Evolutionary conservation across 2,888 invertebrate species (phyloP).

Genomic region (Standfussiana lucernea): DNA sequence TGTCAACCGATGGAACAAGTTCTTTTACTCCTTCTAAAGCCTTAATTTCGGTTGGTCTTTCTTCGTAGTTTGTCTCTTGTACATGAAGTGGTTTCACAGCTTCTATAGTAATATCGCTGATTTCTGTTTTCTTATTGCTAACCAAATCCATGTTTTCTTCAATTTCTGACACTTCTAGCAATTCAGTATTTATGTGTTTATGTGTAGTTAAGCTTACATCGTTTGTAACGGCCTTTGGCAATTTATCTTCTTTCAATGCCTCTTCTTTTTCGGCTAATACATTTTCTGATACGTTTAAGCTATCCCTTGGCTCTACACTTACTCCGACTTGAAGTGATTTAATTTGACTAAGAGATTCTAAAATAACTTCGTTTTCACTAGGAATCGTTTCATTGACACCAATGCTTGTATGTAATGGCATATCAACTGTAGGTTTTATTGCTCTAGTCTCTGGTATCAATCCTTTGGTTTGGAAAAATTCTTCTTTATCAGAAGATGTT

Average conservation of each 20-base stretch:
- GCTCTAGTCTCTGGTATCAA: slow-evolving; percentile 66
- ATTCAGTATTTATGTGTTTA: slow-evolving; percentile 77
- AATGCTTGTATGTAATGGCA: slow-evolving; percentile 70
- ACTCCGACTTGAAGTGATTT: slow-evolving; percentile 81
- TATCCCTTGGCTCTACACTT: slow-evolving; percentile 83
- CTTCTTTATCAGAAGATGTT: slow-evolving; percentile 85
- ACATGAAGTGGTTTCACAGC: slow-evolving; percentile 76
- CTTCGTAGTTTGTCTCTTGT: slow-evolving; percentile 87
- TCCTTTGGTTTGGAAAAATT: slow-evolving; percentile 63
- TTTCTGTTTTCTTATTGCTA: slow-evolving; percentile 65
- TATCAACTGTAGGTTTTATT: slow-evolving; percentile 71
- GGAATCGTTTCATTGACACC: slow-evolving; percentile 76
- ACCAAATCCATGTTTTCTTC: slow-evolving; percentile 70
- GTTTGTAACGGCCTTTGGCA: slow-evolving; percentile 69
- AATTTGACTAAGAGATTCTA: slow-evolving; percentile 67
- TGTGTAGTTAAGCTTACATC: slow-evolving; percentile 72
- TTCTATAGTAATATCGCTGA: slow-evolving; percentile 71
- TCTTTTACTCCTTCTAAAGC: slow-evolving; percentile 62
- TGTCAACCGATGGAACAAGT: slow-evolving; percentile 66
- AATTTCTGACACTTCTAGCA: slow-evolving; percentile 73
- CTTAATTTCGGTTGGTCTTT: slow-evolving; percentile 76
- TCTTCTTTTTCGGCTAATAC: slow-evolving; percentile 78
- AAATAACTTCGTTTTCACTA: slow-evolving; percentile 75
- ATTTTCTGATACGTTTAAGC: slow-evolving; percentile 77
- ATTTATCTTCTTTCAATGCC: slow-evolving; percentile 62